Percentiles rank a stretch among this genome's conserved stretches.
Conservation (phyloP, 2,113 vertebrate genomes). For the Campylomormyrus numenius region DNA sequence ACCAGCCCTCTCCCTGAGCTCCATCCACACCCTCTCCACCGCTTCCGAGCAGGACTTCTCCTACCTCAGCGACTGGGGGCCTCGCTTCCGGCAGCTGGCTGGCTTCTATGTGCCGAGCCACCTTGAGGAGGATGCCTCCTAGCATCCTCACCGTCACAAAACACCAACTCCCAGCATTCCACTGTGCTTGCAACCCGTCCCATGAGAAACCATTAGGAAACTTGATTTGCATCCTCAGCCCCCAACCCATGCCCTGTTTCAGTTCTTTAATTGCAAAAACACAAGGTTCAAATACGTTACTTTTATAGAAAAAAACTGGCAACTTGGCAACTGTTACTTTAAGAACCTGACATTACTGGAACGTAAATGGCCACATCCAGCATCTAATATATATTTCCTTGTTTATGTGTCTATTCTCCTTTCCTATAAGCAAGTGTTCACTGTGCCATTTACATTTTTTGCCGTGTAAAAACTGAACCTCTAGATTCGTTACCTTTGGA, state of each 20-base stretch:
- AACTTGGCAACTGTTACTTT: not conserved
- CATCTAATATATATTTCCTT: not conserved
- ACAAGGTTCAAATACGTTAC: not conserved
- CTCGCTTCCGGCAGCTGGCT: conserved; percentile 88
- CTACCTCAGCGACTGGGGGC: conserved; percentile 89
- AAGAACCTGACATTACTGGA: not conserved
- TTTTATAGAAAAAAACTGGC: not conserved
- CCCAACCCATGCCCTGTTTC: not conserved
- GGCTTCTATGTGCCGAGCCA: conserved; percentile 78
- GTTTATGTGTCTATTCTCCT: conserved; percentile 12
- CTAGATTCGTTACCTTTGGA: not conserved
- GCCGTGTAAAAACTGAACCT: not conserved
- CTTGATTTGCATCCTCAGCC: not conserved
- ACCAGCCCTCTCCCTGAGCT: conserved; percentile 85
- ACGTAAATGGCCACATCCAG: not conserved
- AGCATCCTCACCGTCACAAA: conserved; percentile 50
- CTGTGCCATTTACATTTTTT: not conserved
- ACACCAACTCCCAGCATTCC: conserved; percentile 24
- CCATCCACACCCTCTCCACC: conserved; percentile 86
- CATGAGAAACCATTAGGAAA: not conserved
- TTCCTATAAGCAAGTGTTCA: conserved; percentile 12
- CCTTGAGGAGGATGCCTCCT: conserved; percentile 72
- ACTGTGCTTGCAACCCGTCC: conserved; percentile 9
- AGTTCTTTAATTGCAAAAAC: not conserved
- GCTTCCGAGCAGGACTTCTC: conserved; percentile 93